Conservation (phyloP, 1,140 invertebrate genomes). For the Araneus ventricosus region DNA sequence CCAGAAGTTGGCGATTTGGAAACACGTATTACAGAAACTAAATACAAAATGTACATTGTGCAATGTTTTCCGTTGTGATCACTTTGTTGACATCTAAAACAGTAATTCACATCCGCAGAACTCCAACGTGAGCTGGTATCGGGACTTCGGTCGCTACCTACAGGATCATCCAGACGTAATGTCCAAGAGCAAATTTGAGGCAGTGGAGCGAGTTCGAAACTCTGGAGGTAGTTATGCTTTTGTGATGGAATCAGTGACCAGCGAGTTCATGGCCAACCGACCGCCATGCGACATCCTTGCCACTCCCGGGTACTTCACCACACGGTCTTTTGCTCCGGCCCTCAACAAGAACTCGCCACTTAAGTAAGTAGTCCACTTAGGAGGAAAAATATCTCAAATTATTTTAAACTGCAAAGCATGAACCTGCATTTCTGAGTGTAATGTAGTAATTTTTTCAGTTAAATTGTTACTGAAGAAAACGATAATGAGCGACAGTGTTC, state of each 20-base stretch:
- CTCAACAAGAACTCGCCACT: background rate
- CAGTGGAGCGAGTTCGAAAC: background rate
- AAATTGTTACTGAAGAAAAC: too few relatives aligned
- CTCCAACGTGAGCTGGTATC: constrained; percentile 38
- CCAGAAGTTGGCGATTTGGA: too few relatives aligned
- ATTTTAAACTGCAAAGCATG: too few relatives aligned
- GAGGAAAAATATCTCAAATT: too few relatives aligned
- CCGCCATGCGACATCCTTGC: constrained; percentile 29
- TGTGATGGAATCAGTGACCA: constrained; percentile 13
- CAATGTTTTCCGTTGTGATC: background rate
- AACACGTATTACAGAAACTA: background rate
- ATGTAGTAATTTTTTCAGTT: too few relatives aligned
- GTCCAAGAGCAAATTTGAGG: background rate
- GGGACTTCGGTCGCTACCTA: constrained; percentile 7
- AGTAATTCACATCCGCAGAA: constrained; percentile 12
- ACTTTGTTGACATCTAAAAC: constrained; percentile 29
- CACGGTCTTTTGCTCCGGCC: background rate
- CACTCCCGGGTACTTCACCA: constrained; percentile 15
- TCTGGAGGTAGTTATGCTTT: constrained; percentile 32
- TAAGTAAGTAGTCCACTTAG: constrained; percentile 33
- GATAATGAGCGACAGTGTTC: too few relatives aligned
- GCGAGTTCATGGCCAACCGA: background rate
- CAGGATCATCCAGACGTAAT: constrained; percentile 28
- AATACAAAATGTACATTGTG: background rate
- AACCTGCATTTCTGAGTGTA: too few relatives aligned